Evolutionary conservation across 2,113 vertebrate genomes (phyloP).

Genomic region (Oenanthe oenanthe): DNA sequence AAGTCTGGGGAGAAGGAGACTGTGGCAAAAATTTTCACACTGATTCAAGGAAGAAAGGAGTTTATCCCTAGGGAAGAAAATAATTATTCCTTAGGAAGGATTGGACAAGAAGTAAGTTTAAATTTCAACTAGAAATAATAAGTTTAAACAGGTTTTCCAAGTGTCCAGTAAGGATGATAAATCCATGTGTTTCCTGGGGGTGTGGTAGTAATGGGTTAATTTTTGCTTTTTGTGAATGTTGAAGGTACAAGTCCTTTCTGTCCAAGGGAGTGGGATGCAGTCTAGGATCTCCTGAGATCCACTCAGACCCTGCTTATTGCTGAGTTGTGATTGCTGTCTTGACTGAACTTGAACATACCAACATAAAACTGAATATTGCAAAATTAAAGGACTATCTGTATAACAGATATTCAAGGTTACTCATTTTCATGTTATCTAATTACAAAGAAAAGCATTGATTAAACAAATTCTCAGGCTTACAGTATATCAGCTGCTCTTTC

Average conservation of each 20-base stretch:
- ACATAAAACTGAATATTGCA: neutral
- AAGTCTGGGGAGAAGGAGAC: neutral
- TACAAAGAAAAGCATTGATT: neutral
- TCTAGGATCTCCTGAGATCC: neutral
- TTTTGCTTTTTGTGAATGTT: neutral
- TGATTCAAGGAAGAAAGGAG: neutral
- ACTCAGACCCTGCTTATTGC: neutral
- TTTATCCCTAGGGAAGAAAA: neutral
- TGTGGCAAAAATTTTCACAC: neutral
- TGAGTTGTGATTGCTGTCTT: neutral
- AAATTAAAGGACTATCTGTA: neutral
- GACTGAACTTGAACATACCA: neutral
- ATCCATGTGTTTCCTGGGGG: neutral
- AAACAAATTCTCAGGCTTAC: conserved; percentile 19
- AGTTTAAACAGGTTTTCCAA: neutral
- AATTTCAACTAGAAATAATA: neutral
- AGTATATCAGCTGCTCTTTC: neutral
- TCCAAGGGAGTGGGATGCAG: neutral
- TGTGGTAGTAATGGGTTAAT: neutral
- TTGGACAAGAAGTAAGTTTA: neutral
- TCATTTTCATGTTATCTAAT: neutral
- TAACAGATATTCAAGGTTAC: neutral
- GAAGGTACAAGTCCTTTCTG: neutral
- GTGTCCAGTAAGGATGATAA: neutral
- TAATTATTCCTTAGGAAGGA: neutral